Percentiles rank a stretch among this genome's conserved stretches.
phyloP scores from a whole-genome alignment of 2,113 vertebrate genomes.

The Elephas maximus region DNA sequence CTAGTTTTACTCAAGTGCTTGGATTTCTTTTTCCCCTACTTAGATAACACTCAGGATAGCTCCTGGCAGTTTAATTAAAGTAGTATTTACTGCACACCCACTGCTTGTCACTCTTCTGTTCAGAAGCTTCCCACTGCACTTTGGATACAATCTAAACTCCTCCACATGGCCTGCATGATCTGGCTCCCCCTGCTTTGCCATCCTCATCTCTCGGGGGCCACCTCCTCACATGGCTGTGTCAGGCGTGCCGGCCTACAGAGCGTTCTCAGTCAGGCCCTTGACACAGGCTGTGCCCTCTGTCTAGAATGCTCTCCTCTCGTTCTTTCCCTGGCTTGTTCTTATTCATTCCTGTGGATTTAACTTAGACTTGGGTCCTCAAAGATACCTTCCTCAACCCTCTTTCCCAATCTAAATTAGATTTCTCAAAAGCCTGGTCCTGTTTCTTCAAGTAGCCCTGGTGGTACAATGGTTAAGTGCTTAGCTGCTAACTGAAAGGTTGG shows the following conservation, averaged over 20 bases:
- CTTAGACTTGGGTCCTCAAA: background rate
- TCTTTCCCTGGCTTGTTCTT: background rate
- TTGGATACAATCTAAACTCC: background rate
- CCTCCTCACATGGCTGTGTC: background rate
- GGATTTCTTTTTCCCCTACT: background rate
- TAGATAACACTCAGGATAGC: slow-evolving; percentile 30
- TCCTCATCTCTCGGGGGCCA: background rate
- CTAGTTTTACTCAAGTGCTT: slow-evolving; percentile 31
- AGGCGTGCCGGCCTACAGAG: fast-evolving
- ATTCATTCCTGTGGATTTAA: background rate
- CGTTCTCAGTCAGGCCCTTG: too few relatives aligned
- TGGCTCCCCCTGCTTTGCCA: background rate
- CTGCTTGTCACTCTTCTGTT: slow-evolving; percentile 58
- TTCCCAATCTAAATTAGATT: background rate
- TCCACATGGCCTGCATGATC: background rate
- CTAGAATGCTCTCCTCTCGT: background rate
- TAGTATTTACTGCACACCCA: slow-evolving; percentile 52
- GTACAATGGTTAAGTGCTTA: background rate
- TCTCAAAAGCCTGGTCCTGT: background rate
- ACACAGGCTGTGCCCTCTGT: background rate
- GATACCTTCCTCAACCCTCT: background rate
- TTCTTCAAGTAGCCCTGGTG: background rate
- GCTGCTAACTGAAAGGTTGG: too few relatives aligned
- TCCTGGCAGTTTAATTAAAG: slow-evolving; percentile 59
- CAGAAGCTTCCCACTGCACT: slow-evolving; percentile 1